These are phyloP conservation scores for Mus pahari DNA, from an alignment of 2,113 vertebrate species.

Conservation along the genomic window DNA sequence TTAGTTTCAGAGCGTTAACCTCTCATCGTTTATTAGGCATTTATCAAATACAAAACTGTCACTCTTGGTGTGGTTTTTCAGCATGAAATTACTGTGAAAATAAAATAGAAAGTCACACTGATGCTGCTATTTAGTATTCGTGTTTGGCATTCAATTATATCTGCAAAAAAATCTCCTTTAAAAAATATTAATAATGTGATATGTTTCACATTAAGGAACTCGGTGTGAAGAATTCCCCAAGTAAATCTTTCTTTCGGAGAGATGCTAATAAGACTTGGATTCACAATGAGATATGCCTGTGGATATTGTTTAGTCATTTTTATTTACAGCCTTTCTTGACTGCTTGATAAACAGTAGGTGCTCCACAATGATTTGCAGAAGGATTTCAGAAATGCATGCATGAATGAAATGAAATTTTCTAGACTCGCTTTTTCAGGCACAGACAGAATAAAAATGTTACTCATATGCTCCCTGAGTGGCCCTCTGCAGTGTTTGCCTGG, in stretches of 20 bases:
- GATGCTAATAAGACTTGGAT: neutral
- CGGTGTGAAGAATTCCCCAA: neutral
- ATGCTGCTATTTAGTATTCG: conserved; percentile 8
- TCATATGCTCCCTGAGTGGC: neutral
- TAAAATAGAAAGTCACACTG: neutral
- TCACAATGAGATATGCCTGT: neutral
- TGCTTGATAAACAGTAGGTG: neutral
- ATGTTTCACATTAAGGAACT: neutral
- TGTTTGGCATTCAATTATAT: neutral
- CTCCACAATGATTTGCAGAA: neutral
- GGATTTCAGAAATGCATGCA: neutral
- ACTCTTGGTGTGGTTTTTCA: neutral
- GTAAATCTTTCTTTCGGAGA: neutral
- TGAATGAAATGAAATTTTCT: neutral
- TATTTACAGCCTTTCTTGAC: neutral
- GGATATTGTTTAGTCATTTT: neutral
- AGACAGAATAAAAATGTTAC: neutral
- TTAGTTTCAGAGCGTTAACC: conserved; percentile 25
- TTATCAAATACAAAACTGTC: conserved; percentile 27
- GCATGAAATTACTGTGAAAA: conserved; percentile 3
- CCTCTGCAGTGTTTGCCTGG: neutral
- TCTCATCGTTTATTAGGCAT: neutral
- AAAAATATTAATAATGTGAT: neutral
- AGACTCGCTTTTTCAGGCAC: neutral
- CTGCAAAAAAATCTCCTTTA: neutral